Evolutionary conservation across 2,888 invertebrate species (phyloP), one percentile per base, ranked within the genome.

Genomic region (Lysandra bellargus): DNA sequence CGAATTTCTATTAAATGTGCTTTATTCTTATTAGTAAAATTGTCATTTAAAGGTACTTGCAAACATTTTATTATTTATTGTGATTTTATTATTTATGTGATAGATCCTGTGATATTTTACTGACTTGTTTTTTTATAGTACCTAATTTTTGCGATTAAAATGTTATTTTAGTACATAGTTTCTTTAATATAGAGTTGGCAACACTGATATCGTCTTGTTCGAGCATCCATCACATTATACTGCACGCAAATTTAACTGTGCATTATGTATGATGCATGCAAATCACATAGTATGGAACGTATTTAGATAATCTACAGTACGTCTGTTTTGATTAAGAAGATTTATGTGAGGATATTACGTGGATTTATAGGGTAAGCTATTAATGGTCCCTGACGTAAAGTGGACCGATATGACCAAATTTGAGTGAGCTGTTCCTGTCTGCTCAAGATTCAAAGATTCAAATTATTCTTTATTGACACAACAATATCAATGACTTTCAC

Each of bases 251-350:
- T 69, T 33, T 69, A 33, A 69, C 37, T 69, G 69, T 37, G 33
- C 69, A 69, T 37, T 69, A 69, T 69, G 69, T 69, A 33, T 69
- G 69, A 69, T 69, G 69, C 69, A 69, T 69, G 33, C 69, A 69
- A 69, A 69, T 69, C 6, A 69, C 69, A 69, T 37, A 69, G 69
- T 69, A 69, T 17, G 14, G 69, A 37, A 69, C 69, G 69, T 69
- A 69, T 69, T 69, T 37, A 69, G 69, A 69, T 69, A 69, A 69
- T 69, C 69, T 69, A 33, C 33, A 17, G 12, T 14, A 33, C 69
- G 33, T 69, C 69, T 69, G 33, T 14, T 37, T 37, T 69, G 33
- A 69, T 69, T 69, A 69, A 14, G 14, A 69, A 69, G 33, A 69
- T 69, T 69, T 69, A 69, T 69, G 69, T 33, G 64, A 69, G 6